A percentile compares a stretch with the other conserved stretches of the same genome.
phyloP scores from a whole-genome alignment of 2,888 invertebrate species.

The Cantharis rustica region DNA sequence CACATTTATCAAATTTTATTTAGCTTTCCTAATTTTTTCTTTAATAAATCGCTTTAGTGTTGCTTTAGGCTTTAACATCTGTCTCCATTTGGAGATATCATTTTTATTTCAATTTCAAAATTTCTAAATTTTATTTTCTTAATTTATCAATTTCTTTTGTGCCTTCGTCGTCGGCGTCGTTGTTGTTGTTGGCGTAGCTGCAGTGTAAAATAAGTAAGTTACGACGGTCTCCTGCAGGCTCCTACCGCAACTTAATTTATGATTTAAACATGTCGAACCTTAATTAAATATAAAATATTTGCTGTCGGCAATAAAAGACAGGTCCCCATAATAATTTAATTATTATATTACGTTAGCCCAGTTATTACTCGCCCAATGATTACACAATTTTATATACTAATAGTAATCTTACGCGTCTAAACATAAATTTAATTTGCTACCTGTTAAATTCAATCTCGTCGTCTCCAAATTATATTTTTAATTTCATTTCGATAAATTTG shows the following conservation, averaged over 20 bases:
- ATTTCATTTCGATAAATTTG: background rate
- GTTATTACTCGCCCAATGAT: conserved; percentile 29
- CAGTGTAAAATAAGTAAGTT: conserved; percentile 13
- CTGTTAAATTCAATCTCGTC: background rate
- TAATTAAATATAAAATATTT: conserved; percentile 37
- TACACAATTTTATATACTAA: background rate
- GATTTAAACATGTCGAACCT: conserved; percentile 36
- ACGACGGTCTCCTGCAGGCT: conserved; percentile 22
- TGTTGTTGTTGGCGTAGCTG: background rate
- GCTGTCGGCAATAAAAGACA: conserved; percentile 33
- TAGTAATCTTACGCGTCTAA: conserved; percentile 1
- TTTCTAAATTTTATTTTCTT: background rate
- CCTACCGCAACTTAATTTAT: conserved; percentile 28
- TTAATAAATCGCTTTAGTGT: conserved; percentile 16
- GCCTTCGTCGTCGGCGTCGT: background rate
- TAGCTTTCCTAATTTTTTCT: conserved; percentile 16
- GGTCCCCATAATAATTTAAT: conserved; percentile 31
- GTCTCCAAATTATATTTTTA: background rate
- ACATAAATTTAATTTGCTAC: background rate
- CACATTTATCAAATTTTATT: conserved; percentile 19
- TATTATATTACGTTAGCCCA: conserved; percentile 28
- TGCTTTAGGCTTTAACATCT: conserved; percentile 7
- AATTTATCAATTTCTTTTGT: background rate
- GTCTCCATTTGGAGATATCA: background rate
- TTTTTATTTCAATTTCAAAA: background rate